Evolutionary conservation across 1,140 invertebrate genomes (phyloP).

Genomic region (Macrobrachium rosenbergii): DNA sequence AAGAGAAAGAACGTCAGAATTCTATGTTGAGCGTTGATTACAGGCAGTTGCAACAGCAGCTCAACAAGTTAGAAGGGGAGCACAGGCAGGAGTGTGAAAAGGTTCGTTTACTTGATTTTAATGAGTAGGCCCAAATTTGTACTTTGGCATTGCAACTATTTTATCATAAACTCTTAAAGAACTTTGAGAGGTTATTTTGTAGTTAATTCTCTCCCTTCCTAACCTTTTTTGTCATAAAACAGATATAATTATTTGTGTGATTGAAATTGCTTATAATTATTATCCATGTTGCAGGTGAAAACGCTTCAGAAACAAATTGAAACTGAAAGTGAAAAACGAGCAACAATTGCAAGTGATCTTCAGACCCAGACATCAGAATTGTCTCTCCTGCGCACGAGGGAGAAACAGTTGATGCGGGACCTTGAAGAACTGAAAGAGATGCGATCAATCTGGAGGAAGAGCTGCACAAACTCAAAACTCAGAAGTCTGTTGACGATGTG

Average conservation of each 20-base stretch:
- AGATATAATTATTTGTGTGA: neutral
- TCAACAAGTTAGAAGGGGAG: constrained; percentile 92
- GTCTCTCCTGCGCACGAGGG: constrained; percentile 80
- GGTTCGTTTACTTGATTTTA: constrained; percentile 70
- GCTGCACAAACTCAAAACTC: constrained; percentile 82
- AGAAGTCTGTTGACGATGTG: constrained; percentile 79
- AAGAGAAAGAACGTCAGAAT: constrained; percentile 94
- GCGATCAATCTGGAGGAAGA: constrained; percentile 84
- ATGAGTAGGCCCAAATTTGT: constrained; percentile 24
- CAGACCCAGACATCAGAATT: constrained; percentile 50
- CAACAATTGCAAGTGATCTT: constrained; percentile 42
- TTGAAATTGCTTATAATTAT: neutral
- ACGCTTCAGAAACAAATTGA: constrained; percentile 56
- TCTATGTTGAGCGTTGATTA: constrained; percentile 95
- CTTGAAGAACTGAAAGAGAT: constrained; percentile 79
- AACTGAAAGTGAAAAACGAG: constrained; percentile 53
- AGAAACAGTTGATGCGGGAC: constrained; percentile 82
- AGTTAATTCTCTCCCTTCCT: no score
- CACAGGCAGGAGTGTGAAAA: constrained; percentile 90
- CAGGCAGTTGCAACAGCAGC: constrained; percentile 88
- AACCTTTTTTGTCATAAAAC: neutral
- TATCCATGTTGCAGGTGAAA: constrained; percentile 41
- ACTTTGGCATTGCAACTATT: neutral
- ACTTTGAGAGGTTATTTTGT: no score
- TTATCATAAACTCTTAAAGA: no score